phyloP scores from a whole-genome alignment of 2,113 vertebrate species.

The Ammodytes marinus region DNA sequence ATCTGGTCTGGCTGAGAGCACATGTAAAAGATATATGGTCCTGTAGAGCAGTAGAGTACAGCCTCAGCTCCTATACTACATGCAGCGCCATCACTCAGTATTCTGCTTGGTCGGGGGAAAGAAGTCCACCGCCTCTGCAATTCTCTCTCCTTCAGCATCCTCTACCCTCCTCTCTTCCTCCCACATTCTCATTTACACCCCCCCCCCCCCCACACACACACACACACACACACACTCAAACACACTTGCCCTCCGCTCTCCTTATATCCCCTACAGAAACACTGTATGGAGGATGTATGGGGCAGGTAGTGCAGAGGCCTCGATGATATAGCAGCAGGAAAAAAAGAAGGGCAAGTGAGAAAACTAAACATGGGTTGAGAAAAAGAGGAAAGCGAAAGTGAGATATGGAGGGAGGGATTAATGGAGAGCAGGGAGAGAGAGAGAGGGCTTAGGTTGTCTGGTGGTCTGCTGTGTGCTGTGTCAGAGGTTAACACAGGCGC shows the following conservation, averaged over 20 bases:
- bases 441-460: conserved; percentile 59
- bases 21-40: conserved; percentile 46
- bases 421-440: conserved; percentile 41
- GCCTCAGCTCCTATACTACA: conserved; percentile 52
- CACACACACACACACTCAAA: conserved; percentile 34
- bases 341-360: conserved; percentile 38
- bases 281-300: conserved; percentile 40
- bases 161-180: conserved; percentile 8
- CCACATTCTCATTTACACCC: background rate
- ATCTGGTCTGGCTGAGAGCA: conserved; percentile 11
- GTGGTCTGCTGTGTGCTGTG: conserved; percentile 72
- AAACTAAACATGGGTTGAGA: conserved; percentile 45
- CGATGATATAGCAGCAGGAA: conserved; percentile 62
- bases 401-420: conserved; percentile 46
- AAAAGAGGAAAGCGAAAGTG: conserved; percentile 41
- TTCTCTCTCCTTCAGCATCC: conserved; percentile 48
- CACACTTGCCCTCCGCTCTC: conserved; percentile 23
- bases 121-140: conserved; percentile 50
- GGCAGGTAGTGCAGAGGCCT: conserved; percentile 57
- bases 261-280: conserved; percentile 20
- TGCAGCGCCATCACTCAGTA: conserved; percentile 56
- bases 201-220: conserved; percentile 18
- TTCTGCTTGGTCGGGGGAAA: conserved; percentile 64
- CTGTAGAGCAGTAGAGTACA: conserved; percentile 24
- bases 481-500: conserved; percentile 71